Conservation (phyloP, 2,888 invertebrate genomes). For the Copidosoma aretas region DNA sequence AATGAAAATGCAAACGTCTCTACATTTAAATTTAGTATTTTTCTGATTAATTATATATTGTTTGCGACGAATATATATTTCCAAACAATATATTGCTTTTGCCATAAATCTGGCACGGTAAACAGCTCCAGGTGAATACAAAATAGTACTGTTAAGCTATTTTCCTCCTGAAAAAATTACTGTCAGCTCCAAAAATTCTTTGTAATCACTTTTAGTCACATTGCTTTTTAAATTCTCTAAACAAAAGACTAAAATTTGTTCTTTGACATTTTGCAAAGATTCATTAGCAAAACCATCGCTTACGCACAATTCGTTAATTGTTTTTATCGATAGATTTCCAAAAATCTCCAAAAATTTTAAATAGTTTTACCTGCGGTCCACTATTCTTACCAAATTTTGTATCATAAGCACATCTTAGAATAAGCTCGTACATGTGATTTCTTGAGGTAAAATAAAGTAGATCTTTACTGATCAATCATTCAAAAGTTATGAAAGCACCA, state of each 20-base stretch:
- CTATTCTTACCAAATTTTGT: not conserved
- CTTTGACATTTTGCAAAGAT: conserved; percentile 1
- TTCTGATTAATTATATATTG: not conserved
- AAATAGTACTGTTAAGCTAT: not conserved
- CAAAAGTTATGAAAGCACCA: not conserved
- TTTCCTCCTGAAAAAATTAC: conserved; percentile 9
- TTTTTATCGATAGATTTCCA: not conserved
- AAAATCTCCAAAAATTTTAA: not conserved
- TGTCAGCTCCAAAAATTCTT: conserved; percentile 19
- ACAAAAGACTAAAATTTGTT: not conserved
- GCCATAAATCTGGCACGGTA: not conserved
- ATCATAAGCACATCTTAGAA: not conserved
- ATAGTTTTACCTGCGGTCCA: not conserved
- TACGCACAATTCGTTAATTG: not conserved
- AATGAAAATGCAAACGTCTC: not conserved
- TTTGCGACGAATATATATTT: conserved; percentile 1
- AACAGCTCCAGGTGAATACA: not conserved
- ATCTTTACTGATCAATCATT: not conserved
- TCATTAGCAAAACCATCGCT: not conserved
- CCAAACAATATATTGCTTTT: not conserved
- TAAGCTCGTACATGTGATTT: not conserved
- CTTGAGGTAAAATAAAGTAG: not conserved
- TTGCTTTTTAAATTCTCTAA: not conserved
- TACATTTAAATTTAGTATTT: not conserved
- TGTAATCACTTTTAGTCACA: conserved; percentile 12